These are phyloP conservation scores for Drosophila greeni DNA, from an alignment of 2,888 invertebrate species.

Conservation along the genomic window DNA sequence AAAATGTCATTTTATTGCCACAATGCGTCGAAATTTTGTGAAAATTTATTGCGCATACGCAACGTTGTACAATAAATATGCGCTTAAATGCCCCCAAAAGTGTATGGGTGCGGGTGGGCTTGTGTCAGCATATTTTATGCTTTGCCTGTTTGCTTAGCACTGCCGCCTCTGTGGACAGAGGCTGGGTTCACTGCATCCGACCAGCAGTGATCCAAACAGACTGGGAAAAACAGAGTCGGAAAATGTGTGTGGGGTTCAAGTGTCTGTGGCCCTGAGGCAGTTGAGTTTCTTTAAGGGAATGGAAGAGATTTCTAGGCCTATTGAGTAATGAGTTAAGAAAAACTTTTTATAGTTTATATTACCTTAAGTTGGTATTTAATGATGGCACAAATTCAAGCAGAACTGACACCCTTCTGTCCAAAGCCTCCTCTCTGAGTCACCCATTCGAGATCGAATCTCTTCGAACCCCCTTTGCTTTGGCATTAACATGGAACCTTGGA, in stretches of 20 bases:
- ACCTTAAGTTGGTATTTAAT: too few species aligned
- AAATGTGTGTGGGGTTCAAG: neutral
- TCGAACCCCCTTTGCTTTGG: neutral
- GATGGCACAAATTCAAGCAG: too few species aligned
- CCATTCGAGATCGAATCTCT: neutral
- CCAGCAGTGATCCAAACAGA: constrained; percentile 29
- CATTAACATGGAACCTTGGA: neutral
- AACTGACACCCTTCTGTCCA: neutral
- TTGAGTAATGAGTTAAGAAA: neutral
- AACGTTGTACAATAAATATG: constrained; percentile 65
- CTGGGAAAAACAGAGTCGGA: neutral
- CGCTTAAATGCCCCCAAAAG: constrained; percentile 56
- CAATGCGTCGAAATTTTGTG: constrained; percentile 70
- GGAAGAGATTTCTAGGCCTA: neutral
- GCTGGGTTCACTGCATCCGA: constrained; percentile 17
- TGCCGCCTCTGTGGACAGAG: constrained; percentile 48
- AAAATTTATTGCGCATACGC: constrained; percentile 69
- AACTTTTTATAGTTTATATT: too few species aligned
- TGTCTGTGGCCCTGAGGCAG: neutral
- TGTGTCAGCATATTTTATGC: constrained; percentile 34
- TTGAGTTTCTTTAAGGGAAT: neutral
- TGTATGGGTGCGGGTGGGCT: constrained; percentile 14
- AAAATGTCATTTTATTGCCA: constrained; percentile 70
- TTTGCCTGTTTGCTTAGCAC: constrained; percentile 54
- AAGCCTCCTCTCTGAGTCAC: neutral